Evolutionary conservation across 1,140 invertebrate species (phyloP), one percentile per base, ranked within the genome.

Genomic region (Acromyrmex echinatior): DNA sequence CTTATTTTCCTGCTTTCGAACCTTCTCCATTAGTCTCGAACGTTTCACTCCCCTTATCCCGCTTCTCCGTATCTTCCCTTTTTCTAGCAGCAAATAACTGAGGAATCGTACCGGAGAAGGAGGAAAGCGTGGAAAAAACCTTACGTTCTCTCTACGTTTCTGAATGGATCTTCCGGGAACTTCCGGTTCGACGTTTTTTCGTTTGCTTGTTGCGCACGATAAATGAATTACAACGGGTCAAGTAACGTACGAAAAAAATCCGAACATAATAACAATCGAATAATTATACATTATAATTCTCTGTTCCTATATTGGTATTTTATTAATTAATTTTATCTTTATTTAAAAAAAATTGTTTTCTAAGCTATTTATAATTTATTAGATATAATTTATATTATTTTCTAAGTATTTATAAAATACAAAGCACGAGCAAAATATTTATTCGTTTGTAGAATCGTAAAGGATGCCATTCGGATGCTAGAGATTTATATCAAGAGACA

Each of bases 21-120:
- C 86, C 80, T 88, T 88, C 90, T 88, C 90, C 90, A 90, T 91
- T 91, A 91, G 88, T 88, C 88, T 90, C 88, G 89, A 90, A 85
- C 88, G 88, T 90, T 91, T 90, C 86, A 73, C 66, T 86, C 53
- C 62, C 62, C 51, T 7, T 18, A 14, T 10, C 10, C 51, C 21
- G 2, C 45, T n/a, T 5, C 35, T 6, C 2, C 56, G 6, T 9
- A 74, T 65, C 31, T 62, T 77, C 53, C 31, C 76, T 87, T 77
- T 68, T 87, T 68, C 58, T 16, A 60, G 62, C 25, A 58, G 77
- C 76, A 85, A 90, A 90, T 87, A 82, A 79, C 74, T 66, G 28
- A 49, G 45, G 71, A 78, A 28, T 31, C 35, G 21, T 25, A 28
- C 21, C 21, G 65, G 56, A 58, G 51, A 21, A 76, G 71, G 77